These are phyloP conservation scores for Oegoconia quadripuncta DNA, from an alignment of 2,888 invertebrate species.

Conservation along the genomic window DNA sequence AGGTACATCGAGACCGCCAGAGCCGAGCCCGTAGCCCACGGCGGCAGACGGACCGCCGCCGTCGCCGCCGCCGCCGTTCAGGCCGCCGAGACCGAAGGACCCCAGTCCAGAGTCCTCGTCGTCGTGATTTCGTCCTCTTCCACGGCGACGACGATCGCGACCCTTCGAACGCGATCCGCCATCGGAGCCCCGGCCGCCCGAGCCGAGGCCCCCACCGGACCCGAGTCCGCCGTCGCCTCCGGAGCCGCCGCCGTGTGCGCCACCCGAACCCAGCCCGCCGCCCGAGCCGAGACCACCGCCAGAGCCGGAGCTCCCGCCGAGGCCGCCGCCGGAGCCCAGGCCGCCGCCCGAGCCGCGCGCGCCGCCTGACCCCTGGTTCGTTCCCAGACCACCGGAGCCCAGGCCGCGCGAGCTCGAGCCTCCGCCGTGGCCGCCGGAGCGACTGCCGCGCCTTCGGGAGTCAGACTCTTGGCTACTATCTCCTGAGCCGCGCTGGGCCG, in stretches of 20 bases:
- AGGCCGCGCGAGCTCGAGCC: too few relatives aligned
- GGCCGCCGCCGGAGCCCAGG: slow-evolving; percentile 35
- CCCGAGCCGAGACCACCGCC: slow-evolving; percentile 35
- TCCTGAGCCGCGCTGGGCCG: slow-evolving; percentile 58
- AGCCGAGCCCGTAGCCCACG: slow-evolving; percentile 40
- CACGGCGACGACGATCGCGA: slow-evolving; percentile 63
- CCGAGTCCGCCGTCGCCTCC: slow-evolving; percentile 40
- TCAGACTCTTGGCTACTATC: slow-evolving; percentile 67
- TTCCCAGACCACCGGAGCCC: slow-evolving; percentile 30
- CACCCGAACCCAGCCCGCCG: slow-evolving; percentile 30
- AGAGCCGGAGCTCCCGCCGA: slow-evolving; percentile 37
- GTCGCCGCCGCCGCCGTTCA: slow-evolving; percentile 27
- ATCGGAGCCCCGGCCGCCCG: slow-evolving; percentile 26
- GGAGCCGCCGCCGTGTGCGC: slow-evolving; percentile 24
- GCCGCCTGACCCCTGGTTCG: too few relatives aligned
- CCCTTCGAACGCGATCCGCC: slow-evolving; percentile 39
- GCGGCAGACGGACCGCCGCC: slow-evolving; percentile 47
- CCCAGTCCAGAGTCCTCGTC: slow-evolving; percentile 49
- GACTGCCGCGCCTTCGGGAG: slow-evolving; percentile 67
- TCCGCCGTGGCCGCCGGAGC: slow-evolving; percentile 38
- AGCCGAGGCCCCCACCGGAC: slow-evolving; percentile 20
- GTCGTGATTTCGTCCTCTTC: slow-evolving; percentile 63
- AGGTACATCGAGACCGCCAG: slow-evolving; percentile 70
- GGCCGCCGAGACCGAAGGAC: slow-evolving; percentile 41
- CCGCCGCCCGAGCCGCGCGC: slow-evolving; percentile 25